Conservation (phyloP, 2,888 invertebrate species). For the Pristionchus fissidentatus region DNA sequence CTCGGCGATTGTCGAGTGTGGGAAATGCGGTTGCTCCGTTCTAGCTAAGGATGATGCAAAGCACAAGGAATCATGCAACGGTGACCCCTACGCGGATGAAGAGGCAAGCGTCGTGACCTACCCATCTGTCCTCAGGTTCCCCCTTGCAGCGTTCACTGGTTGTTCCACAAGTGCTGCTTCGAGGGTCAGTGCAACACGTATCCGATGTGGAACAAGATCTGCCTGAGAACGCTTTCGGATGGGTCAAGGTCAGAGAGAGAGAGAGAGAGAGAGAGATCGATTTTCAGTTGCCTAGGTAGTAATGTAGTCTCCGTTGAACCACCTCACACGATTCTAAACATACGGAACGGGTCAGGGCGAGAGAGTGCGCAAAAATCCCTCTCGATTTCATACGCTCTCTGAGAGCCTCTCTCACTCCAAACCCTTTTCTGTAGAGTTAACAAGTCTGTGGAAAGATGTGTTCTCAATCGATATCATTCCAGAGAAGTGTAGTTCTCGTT, state of each 20-base stretch:
- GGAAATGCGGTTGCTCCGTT: constrained; percentile 53
- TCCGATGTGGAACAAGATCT: constrained; percentile 22
- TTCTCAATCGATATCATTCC: too few relatives aligned
- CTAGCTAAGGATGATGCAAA: constrained; percentile 53
- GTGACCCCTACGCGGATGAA: neutral
- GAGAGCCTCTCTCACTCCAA: too few relatives aligned
- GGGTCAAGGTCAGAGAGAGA: constrained; percentile 36
- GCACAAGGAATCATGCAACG: constrained; percentile 46
- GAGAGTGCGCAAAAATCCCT: too few relatives aligned
- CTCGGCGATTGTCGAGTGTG: constrained; percentile 52
- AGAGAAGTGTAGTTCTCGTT: constrained; percentile 59
- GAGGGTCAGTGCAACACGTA: constrained; percentile 45
- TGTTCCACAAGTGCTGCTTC: constrained; percentile 7
- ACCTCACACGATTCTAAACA: too few relatives aligned
- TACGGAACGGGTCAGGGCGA: too few relatives aligned
- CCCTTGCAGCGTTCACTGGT: constrained; percentile 28
- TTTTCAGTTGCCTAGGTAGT: too few relatives aligned
- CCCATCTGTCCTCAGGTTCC: neutral
- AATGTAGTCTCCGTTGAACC: too few relatives aligned
- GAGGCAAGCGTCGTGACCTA: neutral
- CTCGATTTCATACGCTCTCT: too few relatives aligned
- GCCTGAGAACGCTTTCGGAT: constrained; percentile 47
- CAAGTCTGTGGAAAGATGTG: too few relatives aligned
- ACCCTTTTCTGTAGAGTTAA: too few relatives aligned
- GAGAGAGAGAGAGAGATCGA: too few relatives aligned